Evolutionary conservation across 2,113 vertebrate species (phyloP).

Genomic region (Chamaetylas fuelleborni): DNA sequence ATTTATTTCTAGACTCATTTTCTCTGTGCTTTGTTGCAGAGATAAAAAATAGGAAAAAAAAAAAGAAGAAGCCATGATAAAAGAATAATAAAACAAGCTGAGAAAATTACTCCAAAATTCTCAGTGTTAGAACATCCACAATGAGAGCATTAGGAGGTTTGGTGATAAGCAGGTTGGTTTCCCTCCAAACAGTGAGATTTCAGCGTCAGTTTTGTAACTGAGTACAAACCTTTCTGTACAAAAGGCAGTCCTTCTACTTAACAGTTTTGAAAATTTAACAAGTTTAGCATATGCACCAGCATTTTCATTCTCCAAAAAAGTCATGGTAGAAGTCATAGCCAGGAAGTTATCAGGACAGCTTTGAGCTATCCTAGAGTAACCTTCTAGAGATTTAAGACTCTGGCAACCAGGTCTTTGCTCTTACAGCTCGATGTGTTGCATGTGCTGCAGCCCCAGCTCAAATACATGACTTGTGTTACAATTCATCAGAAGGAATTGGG

Average conservation of each 20-base stretch:
- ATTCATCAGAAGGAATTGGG: not conserved
- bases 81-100: not conserved
- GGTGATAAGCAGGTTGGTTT: not conserved
- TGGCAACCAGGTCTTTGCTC: not conserved
- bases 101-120: not conserved
- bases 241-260: not conserved
- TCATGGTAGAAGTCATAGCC: not conserved
- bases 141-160: not conserved
- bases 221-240: not conserved
- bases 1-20: not conserved
- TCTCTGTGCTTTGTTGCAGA: not conserved
- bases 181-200: not conserved
- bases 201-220: accelerated
- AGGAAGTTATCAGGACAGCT: not conserved
- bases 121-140: not conserved
- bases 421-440: not conserved
- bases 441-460: not conserved
- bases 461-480: not conserved
- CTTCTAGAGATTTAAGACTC: not conserved
- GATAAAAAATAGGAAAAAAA: not conserved
- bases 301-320: not conserved
- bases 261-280: not conserved
- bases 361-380: not conserved
- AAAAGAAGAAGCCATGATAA: not conserved
- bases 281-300: not conserved